Evolutionary conservation across 2,888 invertebrate species (phyloP).

Genomic region (Loripinus fragilis): DNA sequence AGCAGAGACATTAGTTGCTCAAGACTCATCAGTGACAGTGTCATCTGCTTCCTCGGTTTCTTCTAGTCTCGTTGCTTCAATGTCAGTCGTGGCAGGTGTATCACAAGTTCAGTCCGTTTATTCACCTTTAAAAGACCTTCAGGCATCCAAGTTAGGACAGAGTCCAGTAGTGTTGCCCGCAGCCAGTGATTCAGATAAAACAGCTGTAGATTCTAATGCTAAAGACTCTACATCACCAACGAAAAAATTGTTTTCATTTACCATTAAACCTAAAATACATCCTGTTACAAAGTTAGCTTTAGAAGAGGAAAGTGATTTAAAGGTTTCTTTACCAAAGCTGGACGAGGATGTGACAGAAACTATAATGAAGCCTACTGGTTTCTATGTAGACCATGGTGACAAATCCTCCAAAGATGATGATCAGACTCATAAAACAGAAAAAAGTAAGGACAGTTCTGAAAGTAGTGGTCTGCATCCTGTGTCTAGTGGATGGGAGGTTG

Average conservation of each 20-base stretch:
- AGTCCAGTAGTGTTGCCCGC: neutral
- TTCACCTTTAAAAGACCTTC: slow-evolving; percentile 2
- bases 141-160: slow-evolving; percentile 36
- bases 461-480: neutral
- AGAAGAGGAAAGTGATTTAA: neutral
- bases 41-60: neutral
- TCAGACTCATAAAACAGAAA: neutral
- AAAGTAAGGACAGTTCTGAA: neutral
- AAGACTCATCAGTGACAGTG: neutral
- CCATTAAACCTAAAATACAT: neutral
- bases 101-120: neutral
- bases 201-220: neutral
- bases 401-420: neutral
- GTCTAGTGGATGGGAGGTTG: neutral
- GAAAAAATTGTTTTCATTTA: slow-evolving; percentile 2
- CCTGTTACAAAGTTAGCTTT: neutral
- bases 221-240: slow-evolving; percentile 17
- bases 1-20: neutral
- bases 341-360: slow-evolving; percentile 10
- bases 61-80: neutral
- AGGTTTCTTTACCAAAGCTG: neutral
- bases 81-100: neutral
- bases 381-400: slow-evolving; percentile 48
- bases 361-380: slow-evolving; percentile 40
- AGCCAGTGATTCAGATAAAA: neutral